Evolutionary conservation across 2,797 vertebrate species (phyloP).

Genomic region (Rhodeus uyekii): DNA sequence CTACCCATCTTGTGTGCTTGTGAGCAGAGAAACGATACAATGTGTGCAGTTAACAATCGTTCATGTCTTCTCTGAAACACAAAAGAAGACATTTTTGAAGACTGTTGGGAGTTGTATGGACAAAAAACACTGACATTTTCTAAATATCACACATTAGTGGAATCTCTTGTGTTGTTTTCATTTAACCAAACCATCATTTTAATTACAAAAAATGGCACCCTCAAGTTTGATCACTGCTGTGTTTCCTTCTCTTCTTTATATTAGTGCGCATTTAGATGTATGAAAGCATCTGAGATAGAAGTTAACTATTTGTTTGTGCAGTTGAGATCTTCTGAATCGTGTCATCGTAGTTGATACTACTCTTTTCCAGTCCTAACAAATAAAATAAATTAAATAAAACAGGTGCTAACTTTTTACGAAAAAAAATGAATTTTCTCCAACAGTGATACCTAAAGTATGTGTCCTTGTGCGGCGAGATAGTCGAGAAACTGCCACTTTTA

Average conservation of each 20-base stretch:
- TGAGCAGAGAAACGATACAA: background rate
- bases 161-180: conserved; percentile 2
- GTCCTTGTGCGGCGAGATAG: conserved; percentile 1
- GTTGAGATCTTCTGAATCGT: background rate
- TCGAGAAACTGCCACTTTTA: conserved; percentile 7
- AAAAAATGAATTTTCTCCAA: background rate
- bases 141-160: conserved; percentile 7
- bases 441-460: background rate
- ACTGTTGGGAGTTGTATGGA: background rate
- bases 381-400: background rate
- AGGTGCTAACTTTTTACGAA: background rate
- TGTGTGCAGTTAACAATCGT: background rate
- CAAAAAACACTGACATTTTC: background rate
- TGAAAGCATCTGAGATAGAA: background rate
- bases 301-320: background rate
- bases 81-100: conserved; percentile 7
- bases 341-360: background rate
- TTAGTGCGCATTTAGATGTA: background rate
- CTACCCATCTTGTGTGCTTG: background rate
- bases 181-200: background rate
- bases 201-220: background rate
- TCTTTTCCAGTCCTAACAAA: conserved; percentile 32
- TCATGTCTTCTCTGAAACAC: background rate
- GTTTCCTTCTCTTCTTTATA: background rate
- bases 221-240: background rate